Conservation (phyloP, 2,113 vertebrate genomes). For the cat (Felis catus) region DNA sequence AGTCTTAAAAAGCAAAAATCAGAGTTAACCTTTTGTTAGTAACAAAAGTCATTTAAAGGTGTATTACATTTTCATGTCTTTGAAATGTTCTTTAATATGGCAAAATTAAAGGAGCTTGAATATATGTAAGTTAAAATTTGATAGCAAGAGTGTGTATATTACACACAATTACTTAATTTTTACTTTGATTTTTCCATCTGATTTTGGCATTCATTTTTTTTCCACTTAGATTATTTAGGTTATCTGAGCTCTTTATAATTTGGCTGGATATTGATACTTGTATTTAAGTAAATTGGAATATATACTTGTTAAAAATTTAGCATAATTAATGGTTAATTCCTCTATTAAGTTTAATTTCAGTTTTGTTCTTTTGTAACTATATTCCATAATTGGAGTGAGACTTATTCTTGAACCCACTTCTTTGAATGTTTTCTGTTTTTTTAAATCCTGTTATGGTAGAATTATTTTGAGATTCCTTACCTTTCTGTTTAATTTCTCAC, state of each 20-base stretch:
- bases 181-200: background rate
- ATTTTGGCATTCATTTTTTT: background rate
- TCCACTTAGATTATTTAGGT: background rate
- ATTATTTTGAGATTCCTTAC: slow-evolving; percentile 21
- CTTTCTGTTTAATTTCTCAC: background rate
- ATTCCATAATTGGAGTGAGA: background rate
- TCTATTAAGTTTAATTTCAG: background rate
- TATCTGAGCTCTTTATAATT: background rate
- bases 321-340: background rate
- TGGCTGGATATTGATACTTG: background rate
- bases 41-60: slow-evolving; percentile 34
- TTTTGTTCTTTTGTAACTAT: background rate
- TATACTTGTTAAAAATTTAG: background rate
- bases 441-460: background rate
- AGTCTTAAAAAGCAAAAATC: slow-evolving; percentile 41
- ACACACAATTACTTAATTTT: background rate
- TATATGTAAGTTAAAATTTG: slow-evolving; percentile 29
- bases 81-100: background rate
- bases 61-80: background rate
- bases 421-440: slow-evolving; percentile 4
- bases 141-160: background rate
- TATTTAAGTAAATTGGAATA: slow-evolving; percentile 15
- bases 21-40: slow-evolving; percentile 8
- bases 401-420: background rate
- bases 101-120: slow-evolving; percentile 6